Conservation (phyloP, 2,113 vertebrate species). For the cattle (Bos taurus) region DNA sequence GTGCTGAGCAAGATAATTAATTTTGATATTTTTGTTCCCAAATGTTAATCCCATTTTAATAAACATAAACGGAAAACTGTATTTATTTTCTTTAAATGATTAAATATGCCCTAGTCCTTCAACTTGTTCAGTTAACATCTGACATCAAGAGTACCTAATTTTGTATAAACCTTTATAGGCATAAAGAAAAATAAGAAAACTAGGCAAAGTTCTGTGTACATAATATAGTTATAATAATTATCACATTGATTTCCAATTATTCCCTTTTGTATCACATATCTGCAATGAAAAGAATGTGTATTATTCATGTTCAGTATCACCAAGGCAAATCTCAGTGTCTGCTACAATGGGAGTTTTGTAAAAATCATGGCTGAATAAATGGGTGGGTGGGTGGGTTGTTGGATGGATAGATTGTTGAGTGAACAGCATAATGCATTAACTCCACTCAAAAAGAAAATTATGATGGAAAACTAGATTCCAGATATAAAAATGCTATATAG, state of each 20-base stretch:
- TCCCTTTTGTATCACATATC: background rate
- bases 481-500: background rate
- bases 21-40: background rate
- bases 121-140: background rate
- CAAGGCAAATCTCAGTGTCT: background rate
- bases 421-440: background rate
- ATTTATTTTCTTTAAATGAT: constrained; percentile 1
- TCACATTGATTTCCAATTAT: background rate
- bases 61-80: background rate
- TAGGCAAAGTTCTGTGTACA: background rate
- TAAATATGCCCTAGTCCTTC: background rate
- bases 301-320: background rate
- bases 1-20: background rate
- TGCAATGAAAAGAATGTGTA: background rate
- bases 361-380: background rate
- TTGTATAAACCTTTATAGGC: background rate
- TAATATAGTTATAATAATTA: background rate
- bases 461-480: background rate
- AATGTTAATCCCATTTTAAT: constrained; percentile 24
- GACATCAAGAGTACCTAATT: background rate
- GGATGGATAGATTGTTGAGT: background rate
- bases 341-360: background rate
- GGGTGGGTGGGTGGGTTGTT: background rate
- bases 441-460: background rate
- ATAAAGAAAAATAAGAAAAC: background rate